A percentile compares a stretch with the other conserved stretches of the same genome.
Conservation (phyloP, 2,113 vertebrate species). For the Chaenogobius annularis region DNA sequence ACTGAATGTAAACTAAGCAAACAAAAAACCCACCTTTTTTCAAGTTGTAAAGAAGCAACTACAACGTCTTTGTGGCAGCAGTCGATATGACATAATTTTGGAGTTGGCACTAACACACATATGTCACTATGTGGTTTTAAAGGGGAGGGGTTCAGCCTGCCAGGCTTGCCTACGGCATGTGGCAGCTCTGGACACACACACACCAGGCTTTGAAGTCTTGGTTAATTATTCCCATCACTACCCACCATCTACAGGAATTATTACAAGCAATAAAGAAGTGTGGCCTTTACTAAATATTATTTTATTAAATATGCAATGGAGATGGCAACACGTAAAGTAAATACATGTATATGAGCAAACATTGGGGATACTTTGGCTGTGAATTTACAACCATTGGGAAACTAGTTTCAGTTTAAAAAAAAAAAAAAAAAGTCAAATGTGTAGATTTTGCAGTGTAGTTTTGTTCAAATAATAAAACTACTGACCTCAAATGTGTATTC, state of each 20-base stretch:
- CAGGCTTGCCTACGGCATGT: no score
- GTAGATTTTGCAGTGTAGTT: neutral
- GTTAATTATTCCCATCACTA: no score
- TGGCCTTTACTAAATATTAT: neutral
- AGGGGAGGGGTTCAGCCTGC: no score
- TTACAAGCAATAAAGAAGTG: neutral
- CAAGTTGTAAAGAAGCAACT: no score
- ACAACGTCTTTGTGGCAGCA: no score
- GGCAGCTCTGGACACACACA: no score
- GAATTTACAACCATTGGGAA: neutral
- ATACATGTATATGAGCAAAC: conserved; percentile 1
- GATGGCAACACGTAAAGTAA: conserved; percentile 6
- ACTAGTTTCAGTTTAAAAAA: neutral
- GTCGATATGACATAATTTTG: no score
- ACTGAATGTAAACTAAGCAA: no score
- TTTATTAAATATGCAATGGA: conserved; percentile 2
- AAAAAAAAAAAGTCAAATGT: neutral
- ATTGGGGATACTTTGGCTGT: neutral
- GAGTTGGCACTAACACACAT: no score
- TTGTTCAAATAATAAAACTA: neutral
- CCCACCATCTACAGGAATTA: neutral
- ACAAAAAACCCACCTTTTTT: no score
- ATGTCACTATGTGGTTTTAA: no score
- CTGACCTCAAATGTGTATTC: neutral
- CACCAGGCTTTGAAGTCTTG: no score